Conservation (phyloP, 2,113 vertebrate genomes). For the Mus spicilegus region DNA sequence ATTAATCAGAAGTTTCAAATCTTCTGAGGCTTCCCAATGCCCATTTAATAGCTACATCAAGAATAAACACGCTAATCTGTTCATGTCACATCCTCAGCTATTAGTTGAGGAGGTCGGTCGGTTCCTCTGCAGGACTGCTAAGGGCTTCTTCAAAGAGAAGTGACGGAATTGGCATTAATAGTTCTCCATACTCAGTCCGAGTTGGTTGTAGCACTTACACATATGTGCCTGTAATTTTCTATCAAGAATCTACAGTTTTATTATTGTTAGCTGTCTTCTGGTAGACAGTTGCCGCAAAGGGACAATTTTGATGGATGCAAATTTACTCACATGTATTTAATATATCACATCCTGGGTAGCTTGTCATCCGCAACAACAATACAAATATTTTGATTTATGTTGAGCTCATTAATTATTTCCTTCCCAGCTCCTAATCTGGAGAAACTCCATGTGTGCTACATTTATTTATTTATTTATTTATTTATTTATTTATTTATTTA, state of each 20-base stretch:
- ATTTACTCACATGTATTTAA: slow-evolving; percentile 58
- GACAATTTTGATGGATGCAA: slow-evolving; percentile 61
- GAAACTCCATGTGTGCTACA: slow-evolving; percentile 64
- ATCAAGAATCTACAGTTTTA: slow-evolving; percentile 62
- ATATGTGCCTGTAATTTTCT: slow-evolving; percentile 73
- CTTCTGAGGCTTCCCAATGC: slow-evolving; percentile 62
- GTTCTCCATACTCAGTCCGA: slow-evolving; percentile 74
- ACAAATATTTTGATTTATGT: slow-evolving; percentile 82
- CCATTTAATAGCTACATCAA: slow-evolving; percentile 81
- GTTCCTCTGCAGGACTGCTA: slow-evolving; percentile 76
- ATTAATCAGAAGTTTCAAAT: slow-evolving; percentile 74
- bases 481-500: slow-evolving; percentile 5
- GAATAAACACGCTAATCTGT: slow-evolving; percentile 84
- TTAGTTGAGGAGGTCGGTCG: slow-evolving; percentile 76
- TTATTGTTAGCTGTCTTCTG: slow-evolving; percentile 69
- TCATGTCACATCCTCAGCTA: slow-evolving; percentile 77
- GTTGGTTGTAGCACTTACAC: slow-evolving; percentile 61
- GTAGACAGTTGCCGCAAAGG: slow-evolving; percentile 47
- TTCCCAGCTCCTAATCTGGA: slow-evolving; percentile 74
- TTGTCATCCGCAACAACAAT: slow-evolving; percentile 72
- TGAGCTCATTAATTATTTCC: slow-evolving; percentile 75
- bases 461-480: slow-evolving; percentile 20
- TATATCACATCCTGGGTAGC: slow-evolving; percentile 1
- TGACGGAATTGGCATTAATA: slow-evolving; percentile 80
- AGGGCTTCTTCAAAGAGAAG: slow-evolving; percentile 82